These are phyloP conservation scores for Campopleginae sp. DNA, from an alignment of 2,888 invertebrate genomes.

Conservation along the genomic window DNA sequence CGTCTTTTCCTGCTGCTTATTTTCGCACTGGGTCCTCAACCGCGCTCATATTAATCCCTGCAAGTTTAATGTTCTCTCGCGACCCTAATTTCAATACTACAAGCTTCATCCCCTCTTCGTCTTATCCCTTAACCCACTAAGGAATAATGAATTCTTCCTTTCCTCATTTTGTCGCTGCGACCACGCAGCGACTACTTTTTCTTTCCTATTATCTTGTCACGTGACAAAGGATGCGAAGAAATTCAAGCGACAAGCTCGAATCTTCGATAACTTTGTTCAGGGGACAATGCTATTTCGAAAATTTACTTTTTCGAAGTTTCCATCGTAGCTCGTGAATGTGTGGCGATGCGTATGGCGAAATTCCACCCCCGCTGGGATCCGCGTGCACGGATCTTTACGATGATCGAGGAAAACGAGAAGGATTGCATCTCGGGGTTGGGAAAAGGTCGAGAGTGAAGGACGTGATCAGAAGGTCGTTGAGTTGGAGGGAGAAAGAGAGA, in stretches of 20 bases:
- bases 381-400: constrained; percentile 30
- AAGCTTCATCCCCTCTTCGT: constrained; percentile 63
- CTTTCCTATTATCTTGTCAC: not conserved
- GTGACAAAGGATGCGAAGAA: not conserved
- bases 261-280: not conserved
- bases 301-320: not conserved
- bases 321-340: not conserved
- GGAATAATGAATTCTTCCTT: constrained; percentile 78
- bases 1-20: constrained; percentile 44
- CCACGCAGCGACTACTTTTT: constrained; percentile 19
- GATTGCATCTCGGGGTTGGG: constrained; percentile 26
- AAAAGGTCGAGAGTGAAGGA: constrained; percentile 53
- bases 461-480: constrained; percentile 53
- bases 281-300: not conserved
- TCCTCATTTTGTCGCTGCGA: constrained; percentile 66
- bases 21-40: constrained; percentile 61
- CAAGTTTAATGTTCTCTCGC: constrained; percentile 79
- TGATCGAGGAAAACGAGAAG: constrained; percentile 61
- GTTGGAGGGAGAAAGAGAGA: constrained; percentile 74
- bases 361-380: constrained; percentile 24
- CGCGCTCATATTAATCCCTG: constrained; percentile 80
- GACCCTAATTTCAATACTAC: constrained; percentile 80
- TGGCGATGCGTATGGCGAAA: constrained; percentile 68
- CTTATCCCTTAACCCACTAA: constrained; percentile 49
- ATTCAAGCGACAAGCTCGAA: not conserved